These are phyloP conservation scores for Atrichornis clamosus DNA, from an alignment of 2,113 vertebrate species.

Conservation along the genomic window DNA sequence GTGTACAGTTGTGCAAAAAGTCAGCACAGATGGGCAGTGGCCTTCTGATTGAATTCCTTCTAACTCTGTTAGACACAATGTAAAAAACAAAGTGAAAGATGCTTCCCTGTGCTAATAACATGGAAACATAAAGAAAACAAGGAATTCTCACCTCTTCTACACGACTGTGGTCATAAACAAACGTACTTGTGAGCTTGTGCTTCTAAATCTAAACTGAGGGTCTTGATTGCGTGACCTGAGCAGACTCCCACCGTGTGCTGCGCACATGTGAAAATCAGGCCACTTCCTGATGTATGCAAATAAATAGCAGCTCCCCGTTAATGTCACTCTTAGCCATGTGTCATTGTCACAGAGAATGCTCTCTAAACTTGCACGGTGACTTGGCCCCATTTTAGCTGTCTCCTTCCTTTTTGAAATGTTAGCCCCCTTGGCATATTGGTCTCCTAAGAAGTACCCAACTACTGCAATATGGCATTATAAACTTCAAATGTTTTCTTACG, in stretches of 20 bases:
- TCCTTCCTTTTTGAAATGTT: slow-evolving; percentile 23
- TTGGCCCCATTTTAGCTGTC: slow-evolving; percentile 24
- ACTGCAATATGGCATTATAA: background rate
- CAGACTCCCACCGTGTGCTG: background rate
- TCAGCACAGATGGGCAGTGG: background rate
- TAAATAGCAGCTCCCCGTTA: background rate
- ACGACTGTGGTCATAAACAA: background rate
- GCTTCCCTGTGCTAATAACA: background rate
- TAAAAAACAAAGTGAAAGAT: background rate
- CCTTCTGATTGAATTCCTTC: background rate
- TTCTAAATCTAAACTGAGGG: background rate
- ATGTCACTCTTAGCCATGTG: background rate
- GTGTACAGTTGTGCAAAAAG: background rate
- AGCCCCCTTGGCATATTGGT: slow-evolving; percentile 6
- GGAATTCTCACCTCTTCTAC: background rate
- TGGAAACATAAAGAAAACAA: background rate
- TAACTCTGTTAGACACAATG: background rate
- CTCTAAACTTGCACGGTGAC: slow-evolving; percentile 29
- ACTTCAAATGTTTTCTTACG: background rate
- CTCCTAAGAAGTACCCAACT: background rate
- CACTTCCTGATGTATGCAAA: background rate
- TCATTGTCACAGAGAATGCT: background rate
- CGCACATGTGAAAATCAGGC: background rate
- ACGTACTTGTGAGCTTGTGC: background rate
- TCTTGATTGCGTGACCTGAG: background rate